These are phyloP conservation scores for Lochmaea capreae DNA, from an alignment of 2,888 invertebrate species.

Conservation along the genomic window DNA sequence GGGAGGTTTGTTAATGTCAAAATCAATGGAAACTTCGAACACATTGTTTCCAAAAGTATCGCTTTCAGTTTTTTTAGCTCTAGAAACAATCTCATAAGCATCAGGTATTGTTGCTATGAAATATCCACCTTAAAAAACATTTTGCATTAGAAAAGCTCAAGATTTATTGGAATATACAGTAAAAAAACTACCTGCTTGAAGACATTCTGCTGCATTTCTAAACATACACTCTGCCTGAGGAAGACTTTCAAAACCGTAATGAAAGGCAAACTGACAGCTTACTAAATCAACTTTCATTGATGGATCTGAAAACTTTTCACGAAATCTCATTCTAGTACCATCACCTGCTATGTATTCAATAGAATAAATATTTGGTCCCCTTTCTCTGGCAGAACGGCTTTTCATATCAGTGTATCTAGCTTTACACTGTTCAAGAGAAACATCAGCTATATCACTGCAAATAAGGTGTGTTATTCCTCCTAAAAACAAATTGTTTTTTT, in stretches of 20 bases:
- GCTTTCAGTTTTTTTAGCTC: conserved; percentile 71
- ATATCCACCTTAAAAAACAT: conserved; percentile 35
- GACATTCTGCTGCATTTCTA: conserved; percentile 89
- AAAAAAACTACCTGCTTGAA: conserved; percentile 74
- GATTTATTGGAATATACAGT: not conserved
- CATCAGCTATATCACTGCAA: conserved; percentile 93
- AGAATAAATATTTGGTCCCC: conserved; percentile 69
- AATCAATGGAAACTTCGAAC: conserved; percentile 78
- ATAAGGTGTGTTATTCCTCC: conserved; percentile 80
- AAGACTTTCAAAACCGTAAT: conserved; percentile 94
- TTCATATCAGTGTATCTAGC: conserved; percentile 82
- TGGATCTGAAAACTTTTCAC: conserved; percentile 82
- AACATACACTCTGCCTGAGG: conserved; percentile 93
- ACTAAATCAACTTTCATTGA: conserved; percentile 87
- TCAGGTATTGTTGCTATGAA: conserved; percentile 98
- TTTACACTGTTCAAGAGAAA: conserved; percentile 92
- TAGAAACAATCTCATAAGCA: conserved; percentile 88
- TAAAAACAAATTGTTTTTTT: not conserved
- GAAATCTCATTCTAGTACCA: conserved; percentile 85
- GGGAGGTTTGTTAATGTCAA: conserved; percentile 77
- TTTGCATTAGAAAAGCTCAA: not conserved
- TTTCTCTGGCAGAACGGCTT: conserved; percentile 54
- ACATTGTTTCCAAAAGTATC: conserved; percentile 83
- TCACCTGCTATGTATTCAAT: conserved; percentile 95
- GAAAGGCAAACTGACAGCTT: conserved; percentile 98